Evolutionary conservation across 2,888 invertebrate species (phyloP).

Genomic region (Acleris holmiana): DNA sequence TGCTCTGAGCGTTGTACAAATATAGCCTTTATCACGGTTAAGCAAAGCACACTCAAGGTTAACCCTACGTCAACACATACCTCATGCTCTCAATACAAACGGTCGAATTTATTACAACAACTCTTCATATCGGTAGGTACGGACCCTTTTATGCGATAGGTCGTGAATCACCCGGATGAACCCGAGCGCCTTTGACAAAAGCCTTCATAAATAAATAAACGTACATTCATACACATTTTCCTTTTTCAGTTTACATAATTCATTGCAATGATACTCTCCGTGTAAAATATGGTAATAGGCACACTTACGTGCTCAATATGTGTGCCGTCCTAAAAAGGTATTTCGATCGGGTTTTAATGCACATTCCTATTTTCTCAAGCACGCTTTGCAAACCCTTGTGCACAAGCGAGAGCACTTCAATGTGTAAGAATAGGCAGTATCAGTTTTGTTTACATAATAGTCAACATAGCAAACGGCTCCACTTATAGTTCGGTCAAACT

Average conservation of each 20-base stretch:
- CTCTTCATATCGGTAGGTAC: conserved; percentile 68
- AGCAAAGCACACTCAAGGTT: conserved; percentile 29
- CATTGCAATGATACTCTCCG: conserved; percentile 56
- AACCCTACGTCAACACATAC: conserved; percentile 29
- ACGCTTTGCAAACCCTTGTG: background rate
- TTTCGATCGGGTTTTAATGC: conserved; percentile 33
- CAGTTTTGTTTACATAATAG: too few relatives aligned
- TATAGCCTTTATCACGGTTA: conserved; percentile 20
- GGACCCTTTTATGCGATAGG: conserved; percentile 67
- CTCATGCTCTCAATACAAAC: conserved; percentile 49
- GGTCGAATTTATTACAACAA: conserved; percentile 69
- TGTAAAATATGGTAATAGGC: conserved; percentile 55
- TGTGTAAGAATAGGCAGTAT: too few relatives aligned
- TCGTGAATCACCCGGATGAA: conserved; percentile 75
- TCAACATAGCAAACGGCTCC: too few relatives aligned
- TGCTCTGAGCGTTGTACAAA: conserved; percentile 4
- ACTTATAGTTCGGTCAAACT: too few relatives aligned
- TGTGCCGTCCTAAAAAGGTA: conserved; percentile 13
- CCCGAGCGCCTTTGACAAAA: conserved; percentile 70
- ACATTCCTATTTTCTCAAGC: background rate
- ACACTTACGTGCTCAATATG: conserved; percentile 43
- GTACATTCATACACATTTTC: conserved; percentile 54
- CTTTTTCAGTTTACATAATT: conserved; percentile 52
- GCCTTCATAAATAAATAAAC: conserved; percentile 70
- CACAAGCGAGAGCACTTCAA: background rate